Evolutionary conservation across 2,113 vertebrate species (phyloP), one percentile per base, ranked within the genome.

Genomic region (Mustelus asterias): DNA sequence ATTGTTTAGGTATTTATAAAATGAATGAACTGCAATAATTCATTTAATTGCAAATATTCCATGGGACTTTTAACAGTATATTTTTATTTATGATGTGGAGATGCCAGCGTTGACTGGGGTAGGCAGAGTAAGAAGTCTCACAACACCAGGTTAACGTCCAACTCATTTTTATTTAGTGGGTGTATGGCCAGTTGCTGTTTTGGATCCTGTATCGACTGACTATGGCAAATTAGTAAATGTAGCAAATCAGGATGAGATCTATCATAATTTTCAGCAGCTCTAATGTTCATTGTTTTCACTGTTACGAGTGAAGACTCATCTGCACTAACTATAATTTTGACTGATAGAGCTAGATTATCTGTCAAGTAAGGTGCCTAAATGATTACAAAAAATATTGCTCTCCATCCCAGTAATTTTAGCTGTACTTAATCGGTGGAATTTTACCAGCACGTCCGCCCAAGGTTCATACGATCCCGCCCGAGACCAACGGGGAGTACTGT

Each of bases 191-290:
- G 24, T 26, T 86, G 76, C 76, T 78, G 41, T 44, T 85, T 85
- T 44, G 41, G 44, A 85, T 85, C 14, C 83, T 22, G 41, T 85
- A 85, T 20, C 44, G n/a, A 44, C 37, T 33, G 26, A 78, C n/a
- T 85, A 44, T n/a, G n/a, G 80, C 80, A 85, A 85, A 41, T n/a
- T 78, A n/a, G 76, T n/a, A 78, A 78, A 80, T 80, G 33, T 80
- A 37, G 13, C 76, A 14, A 80, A 80, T 86, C 18, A 18, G 11
- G 14, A 1, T 86, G 41, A 86, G 41, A 86, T 86, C 16, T 86
- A 26, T 86, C 44, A 48, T 18, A 86, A 86, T 48, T 86, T 18
- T 86, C 83, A 22, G 41, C 83, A 86, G 83, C 44, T 48, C 83
- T 24, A 14, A 5, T 80, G 14, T 37, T 85, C 83, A 85, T 22